Evolutionary conservation across 2,113 vertebrate genomes (phyloP), one percentile per base, ranked within the genome.

Genomic region (Tragulus kanchil): DNA sequence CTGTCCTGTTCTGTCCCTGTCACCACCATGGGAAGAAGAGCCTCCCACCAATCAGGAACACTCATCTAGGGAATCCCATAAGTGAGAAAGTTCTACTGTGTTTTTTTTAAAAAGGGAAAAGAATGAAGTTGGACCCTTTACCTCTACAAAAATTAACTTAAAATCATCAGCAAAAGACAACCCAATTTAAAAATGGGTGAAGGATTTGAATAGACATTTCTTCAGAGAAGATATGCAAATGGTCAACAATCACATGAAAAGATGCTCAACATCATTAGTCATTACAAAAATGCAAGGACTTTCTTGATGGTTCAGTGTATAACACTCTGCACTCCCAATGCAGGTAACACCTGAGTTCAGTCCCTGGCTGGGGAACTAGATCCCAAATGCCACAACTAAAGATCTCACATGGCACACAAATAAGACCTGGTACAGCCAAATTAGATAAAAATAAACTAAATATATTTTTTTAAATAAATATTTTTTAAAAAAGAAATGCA

Each of bases 81-180:
- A n/a, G 42, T 21, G 13, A 64, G 48, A 78, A 64, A 26, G 14
- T 23, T 71, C 36, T 31, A 3, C 5, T 58, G 16, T 4, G 12
- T 5, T 19, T n/a, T n/a, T n/a, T 61, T 31, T 52, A 19, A 52
- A 78, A 75, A 78, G 15, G 8, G 75, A 31, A 78, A 78, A 78
- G 75, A 78, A 78, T 78, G 48, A 78, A 31, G 52, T 42, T 73
- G 26, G 48, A 89, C 15, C 11, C 45, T 36, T 1, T 61, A 25
- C 25, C 31, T 56, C 42, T 52, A 31, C 2, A 19, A 52, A 52
- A 78, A 31, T 78, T 10, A 78, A 78, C 50, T 78, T 1, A 0
- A n/a, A n/a, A n/a, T n/a, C 89, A 95, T 89, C 50, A 67, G n/a
- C 25, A 65, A 83, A 82, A 59, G 19, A 84, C 28, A 85, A 50